These are phyloP conservation scores for Mythimna loreyi DNA, from an alignment of 2,888 invertebrate species.

Conservation along the genomic window DNA sequence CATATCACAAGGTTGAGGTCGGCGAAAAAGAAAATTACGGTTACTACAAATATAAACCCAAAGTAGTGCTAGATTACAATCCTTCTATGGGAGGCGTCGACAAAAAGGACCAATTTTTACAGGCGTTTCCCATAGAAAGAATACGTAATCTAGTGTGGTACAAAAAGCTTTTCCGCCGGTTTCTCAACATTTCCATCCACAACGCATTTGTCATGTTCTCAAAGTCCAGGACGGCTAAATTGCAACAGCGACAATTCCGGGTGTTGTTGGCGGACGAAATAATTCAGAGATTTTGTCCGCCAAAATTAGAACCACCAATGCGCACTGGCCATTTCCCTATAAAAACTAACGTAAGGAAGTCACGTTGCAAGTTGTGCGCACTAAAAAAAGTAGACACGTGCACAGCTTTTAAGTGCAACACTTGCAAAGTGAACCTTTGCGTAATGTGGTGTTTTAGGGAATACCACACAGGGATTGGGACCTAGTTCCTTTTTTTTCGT, in stretches of 20 bases:
- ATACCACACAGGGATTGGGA: neutral
- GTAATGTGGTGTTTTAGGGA: slow-evolving; percentile 3
- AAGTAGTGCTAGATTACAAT: no score
- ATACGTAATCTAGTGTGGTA: no score
- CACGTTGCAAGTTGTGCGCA: neutral
- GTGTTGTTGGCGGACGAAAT: slow-evolving; percentile 9
- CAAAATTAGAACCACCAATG: neutral
- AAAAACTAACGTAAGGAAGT: neutral
- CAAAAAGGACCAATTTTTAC: no score
- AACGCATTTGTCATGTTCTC: neutral
- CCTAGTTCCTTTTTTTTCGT: neutral
- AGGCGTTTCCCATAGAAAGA: no score
- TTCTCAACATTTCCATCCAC: no score
- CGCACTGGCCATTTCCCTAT: neutral
- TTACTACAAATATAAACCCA: no score
- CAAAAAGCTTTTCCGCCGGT: no score
- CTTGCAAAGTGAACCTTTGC: slow-evolving; percentile 14
- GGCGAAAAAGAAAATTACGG: no score
- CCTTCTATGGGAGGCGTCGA: no score
- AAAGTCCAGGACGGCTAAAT: neutral
- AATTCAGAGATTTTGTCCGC: neutral
- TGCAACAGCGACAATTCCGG: slow-evolving; percentile 2
- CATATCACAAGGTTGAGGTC: no score
- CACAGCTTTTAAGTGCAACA: neutral
- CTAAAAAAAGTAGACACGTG: neutral